phyloP scores from a whole-genome alignment of 2,888 invertebrate species.

The Athalia cordata region DNA sequence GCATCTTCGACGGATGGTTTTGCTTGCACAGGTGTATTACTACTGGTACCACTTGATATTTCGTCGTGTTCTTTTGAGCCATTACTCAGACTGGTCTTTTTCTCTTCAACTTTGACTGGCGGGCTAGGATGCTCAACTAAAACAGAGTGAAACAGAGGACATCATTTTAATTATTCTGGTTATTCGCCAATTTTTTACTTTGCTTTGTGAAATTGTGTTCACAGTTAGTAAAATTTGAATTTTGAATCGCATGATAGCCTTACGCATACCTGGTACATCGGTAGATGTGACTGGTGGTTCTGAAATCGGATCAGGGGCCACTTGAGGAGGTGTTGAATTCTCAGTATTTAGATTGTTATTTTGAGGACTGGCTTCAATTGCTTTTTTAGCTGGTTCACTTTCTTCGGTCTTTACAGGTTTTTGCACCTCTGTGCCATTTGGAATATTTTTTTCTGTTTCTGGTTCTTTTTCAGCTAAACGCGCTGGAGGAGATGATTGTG shows the following conservation, averaged over 20 bases:
- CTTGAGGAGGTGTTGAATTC: slow-evolving; percentile 52
- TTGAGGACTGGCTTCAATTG: slow-evolving; percentile 60
- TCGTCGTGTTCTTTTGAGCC: slow-evolving; percentile 62
- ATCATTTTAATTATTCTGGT: not conserved
- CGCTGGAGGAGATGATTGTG: slow-evolving; percentile 61
- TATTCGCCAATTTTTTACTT: not conserved
- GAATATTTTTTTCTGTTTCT: slow-evolving; percentile 63
- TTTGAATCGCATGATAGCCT: not conserved
- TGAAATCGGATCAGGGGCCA: slow-evolving; percentile 51
- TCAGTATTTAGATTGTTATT: slow-evolving; percentile 66
- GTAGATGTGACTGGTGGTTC: slow-evolving; percentile 52
- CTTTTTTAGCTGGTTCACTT: slow-evolving; percentile 54
- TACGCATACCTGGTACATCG: slow-evolving; percentile 58
- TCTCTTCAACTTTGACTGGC: slow-evolving; percentile 67
- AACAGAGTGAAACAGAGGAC: not conserved
- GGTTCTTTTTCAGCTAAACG: slow-evolving; percentile 58
- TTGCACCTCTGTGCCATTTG: slow-evolving; percentile 64
- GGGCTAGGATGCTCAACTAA: slow-evolving; percentile 19
- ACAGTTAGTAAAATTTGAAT: not conserved
- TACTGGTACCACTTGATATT: not conserved
- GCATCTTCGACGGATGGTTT: slow-evolving; percentile 51
- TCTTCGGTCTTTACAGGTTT: slow-evolving; percentile 60
- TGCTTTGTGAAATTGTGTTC: not conserved
- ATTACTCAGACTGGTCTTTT: slow-evolving; percentile 62
- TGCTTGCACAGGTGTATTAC: slow-evolving; percentile 36